phyloP scores from a whole-genome alignment of 2,113 vertebrate species.

The Dromaius novaehollandiae region DNA sequence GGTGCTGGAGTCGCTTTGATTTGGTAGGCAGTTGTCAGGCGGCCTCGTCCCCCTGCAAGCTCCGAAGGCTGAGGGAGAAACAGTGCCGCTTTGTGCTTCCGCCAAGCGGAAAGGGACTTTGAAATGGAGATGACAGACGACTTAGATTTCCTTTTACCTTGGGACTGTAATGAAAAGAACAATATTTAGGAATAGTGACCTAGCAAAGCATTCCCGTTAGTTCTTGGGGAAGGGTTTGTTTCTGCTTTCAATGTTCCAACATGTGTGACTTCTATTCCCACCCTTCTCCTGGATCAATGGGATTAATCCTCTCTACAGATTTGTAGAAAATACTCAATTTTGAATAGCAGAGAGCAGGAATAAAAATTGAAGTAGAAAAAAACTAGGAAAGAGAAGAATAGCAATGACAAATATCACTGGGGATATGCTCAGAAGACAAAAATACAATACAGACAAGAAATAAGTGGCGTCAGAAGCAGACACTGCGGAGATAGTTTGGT shows the following conservation, averaged over 20 bases:
- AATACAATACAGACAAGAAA: background rate
- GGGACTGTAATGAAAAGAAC: background rate
- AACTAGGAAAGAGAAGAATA: background rate
- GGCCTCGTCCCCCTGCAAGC: background rate
- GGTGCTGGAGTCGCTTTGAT: background rate
- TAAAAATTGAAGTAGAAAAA: background rate
- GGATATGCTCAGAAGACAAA: background rate
- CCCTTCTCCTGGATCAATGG: background rate
- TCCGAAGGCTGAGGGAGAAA: rapidly evolving
- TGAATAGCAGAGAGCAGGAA: background rate
- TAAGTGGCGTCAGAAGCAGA: background rate
- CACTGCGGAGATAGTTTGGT: background rate
- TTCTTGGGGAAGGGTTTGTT: background rate
- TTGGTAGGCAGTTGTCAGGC: background rate
- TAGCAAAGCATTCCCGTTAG: background rate
- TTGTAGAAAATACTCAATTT: background rate
- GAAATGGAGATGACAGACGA: background rate
- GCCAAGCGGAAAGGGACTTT: background rate
- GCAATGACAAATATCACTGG: background rate
- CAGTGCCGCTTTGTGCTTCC: background rate
- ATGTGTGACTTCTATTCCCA: background rate
- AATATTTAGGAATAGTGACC: background rate
- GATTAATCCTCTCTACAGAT: background rate
- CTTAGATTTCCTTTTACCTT: background rate
- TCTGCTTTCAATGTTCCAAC: background rate